Evolutionary conservation across 92 coral and sea anemone species (phyloP), one percentile per base, ranked within the genome.

Genomic region (Zoanthus solanderi): DNA sequence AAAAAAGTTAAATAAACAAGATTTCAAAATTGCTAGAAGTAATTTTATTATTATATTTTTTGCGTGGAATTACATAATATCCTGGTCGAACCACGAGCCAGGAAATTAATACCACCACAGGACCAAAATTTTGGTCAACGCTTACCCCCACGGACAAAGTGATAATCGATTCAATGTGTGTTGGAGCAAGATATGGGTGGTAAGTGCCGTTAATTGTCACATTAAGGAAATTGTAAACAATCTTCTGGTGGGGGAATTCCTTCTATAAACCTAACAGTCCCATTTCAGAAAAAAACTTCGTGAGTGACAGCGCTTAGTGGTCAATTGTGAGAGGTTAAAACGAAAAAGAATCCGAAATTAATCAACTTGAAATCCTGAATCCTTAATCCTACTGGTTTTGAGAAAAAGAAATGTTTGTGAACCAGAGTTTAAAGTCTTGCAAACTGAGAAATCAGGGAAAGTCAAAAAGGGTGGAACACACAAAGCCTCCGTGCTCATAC

Each of bases 401-500:
- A 32, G 18, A 10, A 6, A 31, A 69, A 5, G 30, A 47, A 81
- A 50, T 50, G 75, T 66, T 29, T 65, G 14, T 29, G 18, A 67
- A 7, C 28, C 45, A 18, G 71, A 44, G 42, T 15, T 11, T 58
- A 18, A 48, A 45, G 85, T 7, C 42, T 10, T 69, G 60, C 37
- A 60, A 61, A 63, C 42, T 37, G 42, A 2, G n/a, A 63, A 45
- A 46, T 42, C 54, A 77, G 37, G 28, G 3, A 18, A 61, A 44
- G 31, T 42, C 72, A 42, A 46, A 7, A 46, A 66, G 75, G 37
- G 74, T 13, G 45, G 61, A 66, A n/a, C 85, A 81, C 45, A 28
- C 45, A 23, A 81, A 81, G 60, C 85, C 85, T 23, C 85, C 75
- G 2, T 45, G 15, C 50, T 81, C 85, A 10, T 81, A 81, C 85